Base-by-base conservation (phyloP, 2,888 invertebrate species). In the Pherbina coryleti region DNA sequence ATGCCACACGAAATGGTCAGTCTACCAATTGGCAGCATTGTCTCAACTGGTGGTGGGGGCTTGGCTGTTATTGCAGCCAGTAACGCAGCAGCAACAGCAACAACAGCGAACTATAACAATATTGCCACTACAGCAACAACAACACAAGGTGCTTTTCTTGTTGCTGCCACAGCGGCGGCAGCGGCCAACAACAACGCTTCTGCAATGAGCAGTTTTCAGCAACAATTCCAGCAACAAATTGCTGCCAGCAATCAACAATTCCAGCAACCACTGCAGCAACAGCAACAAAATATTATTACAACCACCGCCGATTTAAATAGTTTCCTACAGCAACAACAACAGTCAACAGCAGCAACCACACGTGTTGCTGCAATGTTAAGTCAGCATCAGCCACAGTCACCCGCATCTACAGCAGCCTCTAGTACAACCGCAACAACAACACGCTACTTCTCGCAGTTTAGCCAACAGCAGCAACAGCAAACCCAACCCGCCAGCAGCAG, bases 1-100 rank as follows among this genome's bases (percentile, higher is more conserved):
- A 86, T 89, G 85, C 88, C 88, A 80, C 89, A 89, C 84, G 88
- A 89, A 83, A 86, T 89, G 87, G 89, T 89, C 74, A 89, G 88
- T 80, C 84, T 89, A 81, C 88, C 89, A 64, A 84, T 87, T 82
- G 86, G 86, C 82, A 88, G 85, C 79, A 80, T 84, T 74, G 82
- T 84, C 64, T 82, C 85, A 70, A 87, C 86, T 72, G 84, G 85
- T 67, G 85, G 84, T 79, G 82, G 84, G 34, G 81, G 84, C 62
- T 77, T 83, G 72, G 79, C 82, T 22, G 79, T 83, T 55, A 81
- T 83, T 67, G 77, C 82, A 25, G 80, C 79, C 70, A 76, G 44
- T 37, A 75, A 76, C 7, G 53, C 74, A 9, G 49, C 79, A 8
- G 51, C 76, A 7, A 62, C 73, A n/a, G 66, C 72, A 5, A 76